Conservation (phyloP, 2,113 vertebrate species). For the Phaethornis superciliosus region DNA sequence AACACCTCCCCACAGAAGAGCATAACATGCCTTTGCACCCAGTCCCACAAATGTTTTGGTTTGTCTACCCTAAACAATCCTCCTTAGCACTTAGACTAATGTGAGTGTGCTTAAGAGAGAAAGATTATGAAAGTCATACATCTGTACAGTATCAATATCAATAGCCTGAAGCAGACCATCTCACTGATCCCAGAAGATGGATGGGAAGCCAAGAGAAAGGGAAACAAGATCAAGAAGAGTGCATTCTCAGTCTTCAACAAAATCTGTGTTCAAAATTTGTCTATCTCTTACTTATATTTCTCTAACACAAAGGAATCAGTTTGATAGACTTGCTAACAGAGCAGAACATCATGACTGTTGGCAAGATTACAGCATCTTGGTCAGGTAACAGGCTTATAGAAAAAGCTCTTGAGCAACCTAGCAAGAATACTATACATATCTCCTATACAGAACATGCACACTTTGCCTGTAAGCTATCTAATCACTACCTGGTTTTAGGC, state of each 20-base stretch:
- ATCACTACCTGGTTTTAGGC: not conserved
- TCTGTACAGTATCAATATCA: not conserved
- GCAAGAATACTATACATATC: not conserved
- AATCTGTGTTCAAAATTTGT: not conserved
- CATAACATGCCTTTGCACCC: not conserved
- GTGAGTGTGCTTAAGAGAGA: not conserved
- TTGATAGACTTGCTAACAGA: not conserved
- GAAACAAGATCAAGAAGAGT: not conserved
- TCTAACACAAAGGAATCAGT: not conserved
- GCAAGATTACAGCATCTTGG: not conserved
- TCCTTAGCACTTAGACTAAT: not conserved
- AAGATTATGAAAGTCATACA: not conserved
- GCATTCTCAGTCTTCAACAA: not conserved
- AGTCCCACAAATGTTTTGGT: not conserved
- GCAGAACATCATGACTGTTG: not conserved
- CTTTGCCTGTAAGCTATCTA: not conserved
- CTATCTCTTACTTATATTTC: not conserved
- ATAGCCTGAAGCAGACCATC: no score
- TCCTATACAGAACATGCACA: fast-evolving
- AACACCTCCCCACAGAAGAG: not conserved
- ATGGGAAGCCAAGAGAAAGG: not conserved
- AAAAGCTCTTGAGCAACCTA: not conserved
- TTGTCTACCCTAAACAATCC: not conserved
- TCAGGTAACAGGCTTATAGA: not conserved
- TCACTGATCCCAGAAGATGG: not conserved